Base-by-base conservation (phyloP, 2,797 vertebrate genomes). In the Micromesistius poutassou region DNA sequence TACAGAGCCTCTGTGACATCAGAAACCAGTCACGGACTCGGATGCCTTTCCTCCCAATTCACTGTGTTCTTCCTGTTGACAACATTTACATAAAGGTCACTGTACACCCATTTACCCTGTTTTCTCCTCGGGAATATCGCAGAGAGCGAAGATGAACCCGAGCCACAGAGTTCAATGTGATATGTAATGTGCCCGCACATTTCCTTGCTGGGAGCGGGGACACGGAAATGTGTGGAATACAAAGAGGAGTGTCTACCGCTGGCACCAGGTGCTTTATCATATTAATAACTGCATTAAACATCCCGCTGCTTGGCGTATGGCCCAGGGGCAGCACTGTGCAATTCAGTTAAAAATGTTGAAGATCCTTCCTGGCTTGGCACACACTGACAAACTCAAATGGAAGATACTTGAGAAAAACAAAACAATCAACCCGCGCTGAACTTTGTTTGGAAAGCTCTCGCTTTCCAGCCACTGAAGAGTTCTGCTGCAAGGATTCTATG, bases 351-450 rank as follows among this genome's bases (percentile, higher is more conserved):
- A 46, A 68, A 28, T 35, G 28, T 71, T 46, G 74, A 78, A 71
- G 33, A n/a, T 30, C 33, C 77, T 62, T 22, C 8, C 68, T 22
- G 22, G 50, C 22, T 36, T 68, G 62, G 72, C 36, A 16, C 35
- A n/a, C 55, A 72, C 85, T 78, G 83, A 76, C 88, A 88, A 87
- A 71, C 31, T 22, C 14, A 19, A 71, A 30, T n/a, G 25, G 14
- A n/a, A 19, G 62, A 71, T 33, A 33, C 30, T 71, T 5, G 70
- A 33, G 70, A 33, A 30, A 70, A 71, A 33, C 70, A 71, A 30
- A 71, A 22, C 70, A 71, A 68, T 68, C 62, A 68, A 68, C 62
- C 62, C n/a, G 4, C 62, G 25, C n/a, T 68, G 62, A 68, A 66
- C 62, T 33, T 28, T 30, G 31, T 71, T 22, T 71, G 70, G 70